These are phyloP conservation scores for Eupithecia subumbrata DNA, from an alignment of 2,888 invertebrate species.

Conservation along the genomic window DNA sequence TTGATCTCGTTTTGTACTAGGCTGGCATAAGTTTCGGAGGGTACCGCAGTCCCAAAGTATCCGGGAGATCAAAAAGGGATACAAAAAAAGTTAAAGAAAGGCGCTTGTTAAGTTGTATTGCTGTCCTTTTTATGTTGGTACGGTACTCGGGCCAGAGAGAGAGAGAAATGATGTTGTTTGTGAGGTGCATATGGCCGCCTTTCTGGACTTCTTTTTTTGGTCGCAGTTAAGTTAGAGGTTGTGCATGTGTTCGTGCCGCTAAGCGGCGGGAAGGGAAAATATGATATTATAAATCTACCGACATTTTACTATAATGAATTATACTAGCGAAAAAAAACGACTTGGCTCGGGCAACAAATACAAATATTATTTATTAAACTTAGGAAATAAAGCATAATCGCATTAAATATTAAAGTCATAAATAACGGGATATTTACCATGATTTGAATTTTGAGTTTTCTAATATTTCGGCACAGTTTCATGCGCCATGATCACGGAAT, in stretches of 20 bases:
- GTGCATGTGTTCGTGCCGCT: neutral
- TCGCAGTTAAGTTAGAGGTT: neutral
- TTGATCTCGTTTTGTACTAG: conserved; percentile 44
- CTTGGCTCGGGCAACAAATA: neutral
- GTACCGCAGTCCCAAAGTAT: conserved; percentile 29
- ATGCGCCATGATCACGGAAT: too few relatives aligned
- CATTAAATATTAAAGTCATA: too few relatives aligned
- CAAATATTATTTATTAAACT: neutral
- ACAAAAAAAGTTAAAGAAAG: conserved; percentile 31
- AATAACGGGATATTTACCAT: too few relatives aligned
- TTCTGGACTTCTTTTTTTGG: neutral
- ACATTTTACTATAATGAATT: neutral
- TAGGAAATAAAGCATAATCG: neutral
- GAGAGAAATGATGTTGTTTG: conserved; percentile 3
- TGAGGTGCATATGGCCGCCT: neutral
- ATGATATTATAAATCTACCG: neutral
- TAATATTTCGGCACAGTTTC: too few relatives aligned
- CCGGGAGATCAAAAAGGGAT: conserved; percentile 23
- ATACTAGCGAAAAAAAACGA: neutral
- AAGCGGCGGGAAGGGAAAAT: neutral
- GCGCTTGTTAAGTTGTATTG: neutral
- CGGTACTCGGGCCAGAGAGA: neutral
- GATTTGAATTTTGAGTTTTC: too few relatives aligned
- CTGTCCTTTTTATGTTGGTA: conserved; percentile 2
- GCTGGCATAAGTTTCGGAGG: conserved; percentile 35